Conservation (phyloP, 2,113 vertebrate species). For the Galbula dea region DNA sequence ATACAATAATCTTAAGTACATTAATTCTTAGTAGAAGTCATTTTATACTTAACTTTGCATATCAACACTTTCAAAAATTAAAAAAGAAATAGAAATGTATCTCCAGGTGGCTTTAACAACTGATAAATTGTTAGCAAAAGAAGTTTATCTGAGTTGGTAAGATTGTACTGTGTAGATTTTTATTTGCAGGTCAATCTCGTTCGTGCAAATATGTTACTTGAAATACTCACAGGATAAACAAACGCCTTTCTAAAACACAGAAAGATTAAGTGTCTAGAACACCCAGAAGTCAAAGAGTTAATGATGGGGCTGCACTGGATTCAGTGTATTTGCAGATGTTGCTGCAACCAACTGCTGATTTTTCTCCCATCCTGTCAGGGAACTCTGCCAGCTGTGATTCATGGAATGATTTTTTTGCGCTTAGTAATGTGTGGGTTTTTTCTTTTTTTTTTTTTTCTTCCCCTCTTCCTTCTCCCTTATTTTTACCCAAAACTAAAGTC, state of each 20-base stretch:
- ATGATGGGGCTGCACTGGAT: constrained; percentile 35
- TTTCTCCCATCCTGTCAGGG: constrained; percentile 69
- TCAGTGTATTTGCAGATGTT: constrained; percentile 75
- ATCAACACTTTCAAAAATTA: neutral
- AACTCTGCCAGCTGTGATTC: constrained; percentile 78
- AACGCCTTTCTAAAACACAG: neutral
- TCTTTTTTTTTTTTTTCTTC: constrained; percentile 75
- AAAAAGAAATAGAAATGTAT: neutral
- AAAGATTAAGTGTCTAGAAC: neutral
- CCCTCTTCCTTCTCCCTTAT: constrained; percentile 38
- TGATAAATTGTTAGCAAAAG: neutral
- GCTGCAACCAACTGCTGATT: constrained; percentile 63
- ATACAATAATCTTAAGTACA: neutral
- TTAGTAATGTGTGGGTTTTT: constrained; percentile 82
- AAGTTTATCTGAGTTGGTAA: neutral
- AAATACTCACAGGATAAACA: neutral
- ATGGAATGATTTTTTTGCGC: constrained; percentile 79
- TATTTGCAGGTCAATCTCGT: neutral
- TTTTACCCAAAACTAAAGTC: constrained; percentile 66
- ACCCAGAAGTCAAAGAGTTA: constrained; percentile 65
- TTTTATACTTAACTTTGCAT: neutral
- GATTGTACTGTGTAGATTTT: neutral
- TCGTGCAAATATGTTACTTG: neutral
- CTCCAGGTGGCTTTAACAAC: neutral
- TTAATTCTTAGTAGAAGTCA: neutral